Evolutionary conservation across 2,113 vertebrate species (phyloP), one percentile per base, ranked within the genome.

Genomic region (Butorides virescens): DNA sequence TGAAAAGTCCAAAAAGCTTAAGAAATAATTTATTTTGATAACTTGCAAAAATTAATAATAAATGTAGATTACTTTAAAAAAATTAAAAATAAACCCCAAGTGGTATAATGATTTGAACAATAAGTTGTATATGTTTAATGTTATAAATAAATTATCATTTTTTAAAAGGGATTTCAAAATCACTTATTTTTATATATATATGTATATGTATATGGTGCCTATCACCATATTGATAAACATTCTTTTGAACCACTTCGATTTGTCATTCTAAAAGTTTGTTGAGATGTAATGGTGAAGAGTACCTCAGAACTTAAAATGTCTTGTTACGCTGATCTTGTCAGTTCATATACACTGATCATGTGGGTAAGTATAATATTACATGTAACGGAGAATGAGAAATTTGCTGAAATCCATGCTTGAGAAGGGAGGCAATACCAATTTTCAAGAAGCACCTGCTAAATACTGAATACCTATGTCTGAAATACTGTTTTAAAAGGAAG

Each of bases 341-440:
- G 73, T 78, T 94, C 80, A 70, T 89, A 92, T 76, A 81, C 32
- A 87, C 73, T 58, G 62, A 37, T 92, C 94, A 93, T 92, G 80
- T 86, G 87, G 47, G 17, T 73, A 42, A 6, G 22, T 88, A 80
- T 97, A 95, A 73, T 55, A 59, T 97, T 95, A 93, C 92, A 90
- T 92, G 94, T 91, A 96, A 95, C 65, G 34, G 93, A 95, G 91
- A 91, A 96, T 39, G 13, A 90, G 63, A 96, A 96, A 91, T 93
- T 95, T 91, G 55, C 77, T 95, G 93, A 94, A 97, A 96, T 95
- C 80, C 71, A 73, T 75, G 80, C 89, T 92, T 83, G 42, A 83
- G 66, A n/a, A 91, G 37, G 32, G 36, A 87, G 32, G 23, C 9
- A 93, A 88, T 66, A 89, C 53, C 21, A 66, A 10, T 92, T 95